Conservation (phyloP, 2,113 vertebrate species). For the Solea solea region DNA sequence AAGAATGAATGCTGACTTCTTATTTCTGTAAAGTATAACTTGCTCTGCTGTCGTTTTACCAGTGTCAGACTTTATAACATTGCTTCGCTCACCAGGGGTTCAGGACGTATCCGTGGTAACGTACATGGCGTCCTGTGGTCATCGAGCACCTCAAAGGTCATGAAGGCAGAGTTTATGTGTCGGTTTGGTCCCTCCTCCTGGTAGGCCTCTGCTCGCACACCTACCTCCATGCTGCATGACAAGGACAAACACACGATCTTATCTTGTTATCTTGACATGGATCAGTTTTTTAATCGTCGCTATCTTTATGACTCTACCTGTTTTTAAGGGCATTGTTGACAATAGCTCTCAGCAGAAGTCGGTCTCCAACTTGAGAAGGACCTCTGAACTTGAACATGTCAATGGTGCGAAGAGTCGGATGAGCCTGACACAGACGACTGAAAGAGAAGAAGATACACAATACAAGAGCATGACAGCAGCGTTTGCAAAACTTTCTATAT, state of each 20-base stretch:
- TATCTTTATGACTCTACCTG: slow-evolving; percentile 70
- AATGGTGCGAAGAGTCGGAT: slow-evolving; percentile 89
- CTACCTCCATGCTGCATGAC: slow-evolving; percentile 92
- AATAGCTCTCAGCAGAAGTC: slow-evolving; percentile 90
- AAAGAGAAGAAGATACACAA: fast-evolving
- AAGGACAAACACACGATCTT: not conserved
- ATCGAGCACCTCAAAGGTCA: slow-evolving; percentile 91
- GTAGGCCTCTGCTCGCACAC: slow-evolving; percentile 91
- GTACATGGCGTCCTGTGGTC: slow-evolving; percentile 74
- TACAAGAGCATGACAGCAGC: not conserved
- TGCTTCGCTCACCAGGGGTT: slow-evolving; percentile 81
- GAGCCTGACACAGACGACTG: slow-evolving; percentile 89
- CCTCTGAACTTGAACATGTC: slow-evolving; percentile 98
- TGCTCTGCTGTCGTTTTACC: not conserved
- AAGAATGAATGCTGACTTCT: no score
- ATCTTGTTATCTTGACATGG: not conserved
- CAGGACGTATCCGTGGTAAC: slow-evolving; percentile 86
- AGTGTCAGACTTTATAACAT: no score
- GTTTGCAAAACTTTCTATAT: no score
- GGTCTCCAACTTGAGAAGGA: slow-evolving; percentile 92
- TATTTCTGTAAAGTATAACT: no score
- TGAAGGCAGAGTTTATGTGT: slow-evolving; percentile 97
- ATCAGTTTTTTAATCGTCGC: not conserved
- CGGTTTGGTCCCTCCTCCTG: slow-evolving; percentile 79
- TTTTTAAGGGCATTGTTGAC: slow-evolving; percentile 95